Base-by-base conservation (phyloP, 1,140 invertebrate genomes). In the Drosophila nigromelanica region DNA sequence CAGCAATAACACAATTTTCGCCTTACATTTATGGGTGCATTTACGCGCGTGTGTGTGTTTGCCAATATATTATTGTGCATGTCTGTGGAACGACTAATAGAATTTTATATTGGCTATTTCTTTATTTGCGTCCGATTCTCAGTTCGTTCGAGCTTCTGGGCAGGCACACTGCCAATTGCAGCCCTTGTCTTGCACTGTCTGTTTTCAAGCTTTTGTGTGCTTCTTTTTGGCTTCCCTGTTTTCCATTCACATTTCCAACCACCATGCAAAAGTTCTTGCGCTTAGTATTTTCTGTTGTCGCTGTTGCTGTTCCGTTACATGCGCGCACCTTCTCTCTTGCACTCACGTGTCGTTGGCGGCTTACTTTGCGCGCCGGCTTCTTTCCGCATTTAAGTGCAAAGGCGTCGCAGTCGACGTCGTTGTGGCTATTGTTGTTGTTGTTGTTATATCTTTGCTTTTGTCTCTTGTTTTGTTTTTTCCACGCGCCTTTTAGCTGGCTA, bases 121-220 rank as follows among this genome's bases (percentile, higher is more conserved):
- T 67, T 58, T 30, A 42, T 48, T 47, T 55, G 59, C 67, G 45
- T 30, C 47, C 27, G 39, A 48, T 21, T 58, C 61, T 59, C 43
- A 21, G 24, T 62, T n/a, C 37, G 30, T 30, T 45, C 51, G 15
- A 47, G 35, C 48, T 64, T 51, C 62, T 52, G 30, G 37, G 10
- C 27, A 71, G 68, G 70, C 70, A 73, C 63, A 60, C 47, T 61
- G 70, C 70, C 70, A 73, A 68, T 68, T 73, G 70, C 48, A 52
- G 63, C 48, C 54, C 61, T 60, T 54, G 39, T 51, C 33, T 35
- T 35, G 40, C 39, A 52, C 50, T 59, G 33, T 59, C 33, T 56
- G 42, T 12, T 43, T 47, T 10, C 42, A 15, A 18, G 11, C 27
- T 35, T 8, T 63, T 67, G 54, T 35, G 45, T 68, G 24, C n/a